Base-by-base conservation (phyloP, 2,888 invertebrate species). In the Didymodactylos carnosus region DNA sequence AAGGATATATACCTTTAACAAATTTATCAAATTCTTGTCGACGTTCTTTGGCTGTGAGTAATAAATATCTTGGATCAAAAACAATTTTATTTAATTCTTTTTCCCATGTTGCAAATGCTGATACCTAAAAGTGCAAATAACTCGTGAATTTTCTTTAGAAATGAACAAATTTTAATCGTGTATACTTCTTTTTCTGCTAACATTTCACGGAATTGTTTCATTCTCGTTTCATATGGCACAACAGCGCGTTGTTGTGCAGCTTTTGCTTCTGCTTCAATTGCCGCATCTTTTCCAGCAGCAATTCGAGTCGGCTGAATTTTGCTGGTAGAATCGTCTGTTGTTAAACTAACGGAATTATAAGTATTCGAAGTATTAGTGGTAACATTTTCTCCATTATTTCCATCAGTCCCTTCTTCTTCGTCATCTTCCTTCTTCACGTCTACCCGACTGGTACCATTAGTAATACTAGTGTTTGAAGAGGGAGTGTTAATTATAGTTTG, bases 81-180 rank as follows among this genome's bases (percentile, higher is more conserved):
- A 98, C 97, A 81, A 99, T 98, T 87, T 99, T 99, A 85, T 97
- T 95, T 78, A 99, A 87, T 82, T 99, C 98, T 85, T 98, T 98
- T 86, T 98, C 97, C 95, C 98, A 99, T 0, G 97, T 97, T 82
- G 93, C 93, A 85, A 95, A 97, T 74, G 97, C 97, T 71, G 94
- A 94, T 27, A 93, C 91, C 51, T 51, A 51, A n/a, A n/a, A n/a
- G n/a, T n/a, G n/a, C n/a, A n/a, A n/a, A n/a, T n/a, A n/a, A n/a
- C n/a, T n/a, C n/a, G n/a, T n/a, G n/a, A n/a, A n/a, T n/a, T n/a
- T n/a, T n/a, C n/a, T n/a, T n/a, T n/a, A n/a, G 27, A 40, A 25
- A 53, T 3, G 3, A 23, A 35, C 4, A 8, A 23, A n/a, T 11
- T 49, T 16, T 11, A 23, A 1, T 49, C 5, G 16, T 11, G 10